Evolutionary conservation across 2,797 vertebrate species (phyloP).

Genomic region (Falco concolor): DNA sequence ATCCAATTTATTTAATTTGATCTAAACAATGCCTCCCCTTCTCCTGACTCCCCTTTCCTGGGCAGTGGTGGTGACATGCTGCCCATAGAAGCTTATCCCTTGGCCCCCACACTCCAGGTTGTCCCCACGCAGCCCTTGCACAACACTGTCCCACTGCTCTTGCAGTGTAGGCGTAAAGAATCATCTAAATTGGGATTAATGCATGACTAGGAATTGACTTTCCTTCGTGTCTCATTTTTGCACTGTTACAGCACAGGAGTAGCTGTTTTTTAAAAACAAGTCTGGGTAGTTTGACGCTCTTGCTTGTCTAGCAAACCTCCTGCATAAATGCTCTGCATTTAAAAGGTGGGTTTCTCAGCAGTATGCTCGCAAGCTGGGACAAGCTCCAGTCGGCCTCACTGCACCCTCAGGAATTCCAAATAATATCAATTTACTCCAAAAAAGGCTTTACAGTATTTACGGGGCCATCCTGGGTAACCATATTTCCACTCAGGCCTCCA

Average conservation of each 20-base stretch:
- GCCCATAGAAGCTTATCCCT: not conserved
- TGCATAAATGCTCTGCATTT: not conserved
- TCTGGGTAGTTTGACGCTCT: not conserved
- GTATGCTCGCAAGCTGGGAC: not conserved
- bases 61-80: not conserved
- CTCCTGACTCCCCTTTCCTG: not conserved
- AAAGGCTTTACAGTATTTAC: not conserved
- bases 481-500: not conserved
- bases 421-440: not conserved
- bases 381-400: not conserved
- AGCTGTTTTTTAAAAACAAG: not conserved
- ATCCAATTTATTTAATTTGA: not conserved
- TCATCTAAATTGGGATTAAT: not conserved
- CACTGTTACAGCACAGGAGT: not conserved
- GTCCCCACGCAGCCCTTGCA: rapidly evolving
- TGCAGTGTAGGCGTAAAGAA: not conserved
- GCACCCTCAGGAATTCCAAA: not conserved
- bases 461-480: not conserved
- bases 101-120: not conserved
- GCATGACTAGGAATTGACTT: not conserved
- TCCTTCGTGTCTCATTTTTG: not conserved
- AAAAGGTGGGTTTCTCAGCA: not conserved
- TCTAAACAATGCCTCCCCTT: not conserved
- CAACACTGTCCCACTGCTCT: not conserved
- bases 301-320: not conserved